Base-by-base conservation (phyloP, 2,797 vertebrate genomes). In the Sebastes hubbsi region DNA sequence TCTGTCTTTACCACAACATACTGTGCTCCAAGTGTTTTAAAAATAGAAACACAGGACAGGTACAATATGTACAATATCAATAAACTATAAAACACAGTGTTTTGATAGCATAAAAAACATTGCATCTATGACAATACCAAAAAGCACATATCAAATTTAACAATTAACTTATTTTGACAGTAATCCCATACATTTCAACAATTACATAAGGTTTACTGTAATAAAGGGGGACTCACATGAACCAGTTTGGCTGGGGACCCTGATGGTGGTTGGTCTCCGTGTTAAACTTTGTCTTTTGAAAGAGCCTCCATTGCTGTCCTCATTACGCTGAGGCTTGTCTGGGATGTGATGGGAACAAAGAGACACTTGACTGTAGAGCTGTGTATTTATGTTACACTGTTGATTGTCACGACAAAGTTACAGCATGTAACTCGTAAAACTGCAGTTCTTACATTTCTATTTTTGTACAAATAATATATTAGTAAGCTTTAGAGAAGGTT, bases 251-350 rank as follows among this genome's bases (percentile, higher is more conserved):
- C 96, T 96, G 89, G 97, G 96, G 58, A 99, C 97, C 87, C 97
- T 94, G 91, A 99, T 99, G 86, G 98, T 97, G 74, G 98, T 99
- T 49, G 98, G 98, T 84, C 97, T 98, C 82, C 95, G 96, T 22
- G 91, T 82, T 46, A 94, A 1, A 72, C 84, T 89, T 34, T 84
- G 89, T 75, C 75, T 87, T 11, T 29, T 78, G 85, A 89, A 24
- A 88, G 95, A 83, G 80, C 22, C 64, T 30, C 58, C 83, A 14
- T 67, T 58, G 52, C 46, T 82, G 58, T 85, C 87, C 69, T 94
- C 90, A 87, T 90, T 87, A 65, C 60, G 73, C 80, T 78, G 82
- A 91, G 95, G 92, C 93, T 95, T 97, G 72, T 90, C 69, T 11
- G 93, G 89, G 72, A 73, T 58, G 12, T 75, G 29, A 82, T 84